phyloP scores from a whole-genome alignment of 2,113 vertebrate genomes.

The Oreocharis arfaki region DNA sequence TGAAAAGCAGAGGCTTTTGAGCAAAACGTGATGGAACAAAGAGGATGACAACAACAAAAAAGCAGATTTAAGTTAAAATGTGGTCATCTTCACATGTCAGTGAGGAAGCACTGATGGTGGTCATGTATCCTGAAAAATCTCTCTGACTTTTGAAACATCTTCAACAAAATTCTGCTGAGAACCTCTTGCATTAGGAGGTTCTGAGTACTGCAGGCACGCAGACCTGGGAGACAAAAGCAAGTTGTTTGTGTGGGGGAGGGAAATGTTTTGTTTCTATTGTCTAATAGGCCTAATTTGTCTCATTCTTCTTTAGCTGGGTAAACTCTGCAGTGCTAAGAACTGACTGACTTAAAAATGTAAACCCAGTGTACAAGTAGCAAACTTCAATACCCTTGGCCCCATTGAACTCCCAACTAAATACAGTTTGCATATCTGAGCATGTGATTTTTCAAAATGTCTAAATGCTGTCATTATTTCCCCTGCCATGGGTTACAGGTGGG shows the following conservation, averaged over 20 bases:
- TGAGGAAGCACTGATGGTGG: neutral
- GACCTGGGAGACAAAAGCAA: neutral
- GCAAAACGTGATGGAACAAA: accelerated
- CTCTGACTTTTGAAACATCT: neutral
- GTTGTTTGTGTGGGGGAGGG: neutral
- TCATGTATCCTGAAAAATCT: neutral
- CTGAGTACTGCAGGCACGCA: neutral
- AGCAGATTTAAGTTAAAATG: neutral
- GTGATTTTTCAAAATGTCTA: neutral
- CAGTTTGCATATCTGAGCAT: neutral
- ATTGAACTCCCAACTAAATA: neutral
- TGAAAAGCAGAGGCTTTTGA: neutral
- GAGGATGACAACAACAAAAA: neutral
- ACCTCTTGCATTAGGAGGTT: neutral
- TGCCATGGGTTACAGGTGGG: neutral
- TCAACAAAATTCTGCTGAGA: neutral
- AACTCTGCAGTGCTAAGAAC: neutral
- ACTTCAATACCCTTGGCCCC: neutral
- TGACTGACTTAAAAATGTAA: neutral
- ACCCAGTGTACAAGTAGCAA: neutral
- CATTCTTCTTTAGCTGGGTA: neutral
- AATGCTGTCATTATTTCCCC: neutral
- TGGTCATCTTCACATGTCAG: neutral
- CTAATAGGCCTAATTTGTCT: neutral
- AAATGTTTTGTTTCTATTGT: neutral